These are phyloP conservation scores for Cottoperca gobio DNA, from an alignment of 2,797 vertebrate species.

Conservation along the genomic window DNA sequence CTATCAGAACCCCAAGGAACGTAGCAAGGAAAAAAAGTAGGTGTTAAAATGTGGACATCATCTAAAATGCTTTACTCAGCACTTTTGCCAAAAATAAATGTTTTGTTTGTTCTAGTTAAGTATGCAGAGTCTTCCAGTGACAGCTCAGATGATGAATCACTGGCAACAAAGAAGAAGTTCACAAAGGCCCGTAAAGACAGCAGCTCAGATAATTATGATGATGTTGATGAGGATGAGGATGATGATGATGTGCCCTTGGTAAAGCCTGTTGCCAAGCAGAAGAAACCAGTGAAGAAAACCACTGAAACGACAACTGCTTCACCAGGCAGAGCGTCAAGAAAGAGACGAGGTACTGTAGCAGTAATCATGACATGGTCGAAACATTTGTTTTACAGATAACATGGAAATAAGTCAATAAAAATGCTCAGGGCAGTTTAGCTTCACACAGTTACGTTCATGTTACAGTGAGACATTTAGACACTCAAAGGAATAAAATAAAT, in stretches of 20 bases:
- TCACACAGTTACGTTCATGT: too few relatives aligned
- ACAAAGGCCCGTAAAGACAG: conserved; percentile 37
- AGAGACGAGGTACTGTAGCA: conserved; percentile 46
- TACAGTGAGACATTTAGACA: too few relatives aligned
- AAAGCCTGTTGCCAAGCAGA: conserved; percentile 46
- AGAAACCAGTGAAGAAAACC: conserved; percentile 43
- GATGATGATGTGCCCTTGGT: conserved; percentile 46
- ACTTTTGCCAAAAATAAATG: background rate
- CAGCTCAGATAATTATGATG: conserved; percentile 51
- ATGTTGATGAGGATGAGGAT: conserved; percentile 46
- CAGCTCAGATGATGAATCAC: conserved; percentile 64
- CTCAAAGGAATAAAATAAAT: too few relatives aligned
- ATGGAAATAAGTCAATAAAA: too few relatives aligned
- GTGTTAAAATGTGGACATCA: conserved; percentile 1
- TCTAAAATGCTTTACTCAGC: background rate
- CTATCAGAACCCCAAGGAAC: conserved; percentile 49
- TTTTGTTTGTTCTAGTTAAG: conserved; percentile 43
- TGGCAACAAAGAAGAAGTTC: conserved; percentile 16
- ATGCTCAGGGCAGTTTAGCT: too few relatives aligned
- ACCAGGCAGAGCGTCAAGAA: conserved; percentile 13
- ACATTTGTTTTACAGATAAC: background rate
- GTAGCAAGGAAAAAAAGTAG: conserved; percentile 52
- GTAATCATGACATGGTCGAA: background rate
- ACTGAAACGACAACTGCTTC: conserved; percentile 29
- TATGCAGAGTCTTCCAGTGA: conserved; percentile 61